Conservation (phyloP, 2,113 vertebrate genomes). For the Beaufortia kweichowensis region DNA sequence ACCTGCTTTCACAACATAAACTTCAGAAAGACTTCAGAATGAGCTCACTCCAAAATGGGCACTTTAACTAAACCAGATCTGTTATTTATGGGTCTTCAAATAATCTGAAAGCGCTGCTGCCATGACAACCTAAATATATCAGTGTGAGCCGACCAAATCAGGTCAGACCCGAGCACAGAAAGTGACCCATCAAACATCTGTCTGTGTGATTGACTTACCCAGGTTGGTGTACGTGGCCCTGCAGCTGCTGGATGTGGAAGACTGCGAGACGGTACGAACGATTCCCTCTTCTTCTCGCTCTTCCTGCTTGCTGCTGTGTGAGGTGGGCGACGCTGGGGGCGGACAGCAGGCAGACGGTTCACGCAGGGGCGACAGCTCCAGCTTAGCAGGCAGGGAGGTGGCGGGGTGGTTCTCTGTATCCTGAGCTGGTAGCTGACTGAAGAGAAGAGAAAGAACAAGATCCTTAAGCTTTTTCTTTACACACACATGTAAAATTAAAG, state of each 20-base stretch:
- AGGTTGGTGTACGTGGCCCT: constrained; percentile 95
- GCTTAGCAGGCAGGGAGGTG: constrained; percentile 63
- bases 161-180: constrained; percentile 11
- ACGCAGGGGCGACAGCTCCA: constrained; percentile 53
- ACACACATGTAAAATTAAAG: no score
- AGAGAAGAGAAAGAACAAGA: constrained; percentile 34
- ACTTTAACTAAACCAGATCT: background rate
- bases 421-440: constrained; percentile 80
- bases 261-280: constrained; percentile 63
- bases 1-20: constrained; percentile 13
- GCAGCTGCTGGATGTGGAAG: constrained; percentile 78
- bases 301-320: constrained; percentile 63
- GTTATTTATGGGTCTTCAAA: background rate
- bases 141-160: constrained; percentile 7
- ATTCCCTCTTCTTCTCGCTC: constrained; percentile 74
- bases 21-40: background rate
- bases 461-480: no score
- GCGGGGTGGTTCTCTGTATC: constrained; percentile 64
- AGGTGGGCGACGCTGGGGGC: constrained; percentile 57
- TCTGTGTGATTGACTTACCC: constrained; percentile 73
- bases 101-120: background rate
- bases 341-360: constrained; percentile 62
- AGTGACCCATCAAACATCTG: background rate
- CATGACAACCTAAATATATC: constrained; percentile 36
- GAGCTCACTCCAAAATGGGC: background rate